Evolutionary conservation across 64 coral and sea anemone genomes (phyloP).

Genomic region (Montipora sp.): DNA sequence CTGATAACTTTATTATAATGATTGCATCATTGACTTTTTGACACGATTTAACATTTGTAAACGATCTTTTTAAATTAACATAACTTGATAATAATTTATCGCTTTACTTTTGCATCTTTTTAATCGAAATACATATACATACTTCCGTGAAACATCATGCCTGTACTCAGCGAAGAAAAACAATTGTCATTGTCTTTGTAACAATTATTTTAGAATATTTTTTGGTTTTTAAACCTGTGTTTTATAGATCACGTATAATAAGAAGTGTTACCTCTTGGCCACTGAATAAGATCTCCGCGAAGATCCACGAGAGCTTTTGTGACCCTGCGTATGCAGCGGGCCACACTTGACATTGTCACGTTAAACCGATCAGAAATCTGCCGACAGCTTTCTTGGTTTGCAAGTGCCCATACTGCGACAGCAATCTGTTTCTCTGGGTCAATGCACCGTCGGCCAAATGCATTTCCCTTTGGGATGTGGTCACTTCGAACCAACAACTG

Average conservation of each 20-base stretch:
- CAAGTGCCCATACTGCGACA: slow-evolving; percentile 3
- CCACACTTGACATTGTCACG: slow-evolving; percentile 5
- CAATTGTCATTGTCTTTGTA: not conserved
- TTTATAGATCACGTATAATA: not conserved
- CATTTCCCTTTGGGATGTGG: slow-evolving; percentile 28
- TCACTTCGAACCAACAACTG: slow-evolving; percentile 11
- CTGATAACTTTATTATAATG: no score
- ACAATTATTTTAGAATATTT: not conserved
- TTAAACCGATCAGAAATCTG: slow-evolving; percentile 8
- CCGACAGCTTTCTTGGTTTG: slow-evolving; percentile 10
- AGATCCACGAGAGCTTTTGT: slow-evolving; percentile 15
- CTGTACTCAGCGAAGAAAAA: no score
- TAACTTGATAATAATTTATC: no score
- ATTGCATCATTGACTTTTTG: no score
- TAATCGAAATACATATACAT: no score
- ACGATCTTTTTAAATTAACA: no score
- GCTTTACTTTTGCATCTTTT: no score
- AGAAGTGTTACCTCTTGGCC: slow-evolving; percentile 3
- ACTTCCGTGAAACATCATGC: no score
- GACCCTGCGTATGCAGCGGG: not conserved
- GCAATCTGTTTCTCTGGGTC: slow-evolving; percentile 6
- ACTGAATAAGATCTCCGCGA: slow-evolving; percentile 5
- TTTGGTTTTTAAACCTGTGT: not conserved
- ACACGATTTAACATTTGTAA: no score
- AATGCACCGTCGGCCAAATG: not conserved